Conservation (phyloP, 2,113 vertebrate species). For the Nothobranchius furzeri region DNA sequence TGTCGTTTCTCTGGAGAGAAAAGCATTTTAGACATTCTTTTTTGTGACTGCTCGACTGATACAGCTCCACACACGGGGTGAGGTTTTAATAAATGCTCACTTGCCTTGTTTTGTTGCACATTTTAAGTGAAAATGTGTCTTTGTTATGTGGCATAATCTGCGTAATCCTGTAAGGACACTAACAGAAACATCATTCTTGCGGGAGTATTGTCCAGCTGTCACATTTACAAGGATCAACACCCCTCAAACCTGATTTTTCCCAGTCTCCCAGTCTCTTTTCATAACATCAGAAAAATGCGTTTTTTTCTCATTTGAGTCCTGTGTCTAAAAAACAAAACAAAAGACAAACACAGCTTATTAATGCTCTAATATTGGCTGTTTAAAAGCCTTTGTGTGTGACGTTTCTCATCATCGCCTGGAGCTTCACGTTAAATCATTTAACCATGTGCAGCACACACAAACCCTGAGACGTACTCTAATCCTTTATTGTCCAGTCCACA, state of each 20-base stretch:
- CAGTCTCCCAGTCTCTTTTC: slow-evolving; percentile 3
- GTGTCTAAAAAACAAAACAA: slow-evolving; percentile 11
- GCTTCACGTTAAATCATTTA: slow-evolving; percentile 55
- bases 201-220: slow-evolving; percentile 46
- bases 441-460: slow-evolving; percentile 37
- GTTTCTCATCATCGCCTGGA: slow-evolving; percentile 52
- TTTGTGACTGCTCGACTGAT: slow-evolving; percentile 29
- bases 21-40: slow-evolving; percentile 13
- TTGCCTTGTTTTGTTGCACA: slow-evolving; percentile 3
- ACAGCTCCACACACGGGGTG: slow-evolving; percentile 13
- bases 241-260: slow-evolving; percentile 47
- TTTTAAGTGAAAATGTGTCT: slow-evolving; percentile 19
- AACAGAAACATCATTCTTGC: slow-evolving; percentile 31
- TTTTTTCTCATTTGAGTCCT: slow-evolving; percentile 19
- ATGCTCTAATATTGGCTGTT: slow-evolving; percentile 36
- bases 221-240: slow-evolving; percentile 48
- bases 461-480: slow-evolving; percentile 48
- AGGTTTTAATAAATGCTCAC: slow-evolving; percentile 27
- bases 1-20: slow-evolving; percentile 1
- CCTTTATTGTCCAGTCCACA: slow-evolving; percentile 53
- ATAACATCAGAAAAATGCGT: slow-evolving; percentile 10
- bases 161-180: slow-evolving; percentile 45
- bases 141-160: slow-evolving; percentile 16
- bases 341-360: slow-evolving; percentile 25
- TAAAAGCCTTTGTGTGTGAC: slow-evolving; percentile 53